Evolutionary conservation across 2,113 vertebrate species (phyloP).

Genomic region (Atrichornis clamosus): DNA sequence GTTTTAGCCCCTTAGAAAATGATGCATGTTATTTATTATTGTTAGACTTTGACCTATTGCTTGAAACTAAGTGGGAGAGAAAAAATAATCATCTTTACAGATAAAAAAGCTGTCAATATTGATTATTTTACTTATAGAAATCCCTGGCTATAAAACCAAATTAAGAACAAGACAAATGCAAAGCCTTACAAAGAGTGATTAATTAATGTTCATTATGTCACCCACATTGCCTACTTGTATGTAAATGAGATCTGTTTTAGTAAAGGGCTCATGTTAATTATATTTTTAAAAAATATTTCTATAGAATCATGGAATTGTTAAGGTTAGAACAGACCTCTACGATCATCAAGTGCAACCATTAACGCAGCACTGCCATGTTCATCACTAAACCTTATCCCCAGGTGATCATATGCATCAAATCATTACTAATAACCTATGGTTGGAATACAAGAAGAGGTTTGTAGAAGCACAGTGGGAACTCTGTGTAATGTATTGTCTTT

Average conservation of each 20-base stretch:
- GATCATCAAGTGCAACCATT: neutral
- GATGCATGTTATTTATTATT: slow-evolving; percentile 16
- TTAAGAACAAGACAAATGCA: neutral
- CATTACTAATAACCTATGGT: neutral
- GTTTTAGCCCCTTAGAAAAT: neutral
- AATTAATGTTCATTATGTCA: neutral
- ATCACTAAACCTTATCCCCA: neutral
- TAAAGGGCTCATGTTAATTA: neutral
- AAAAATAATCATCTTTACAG: neutral
- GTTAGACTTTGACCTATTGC: neutral
- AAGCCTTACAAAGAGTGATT: neutral
- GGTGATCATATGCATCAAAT: neutral
- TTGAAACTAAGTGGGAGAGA: neutral
- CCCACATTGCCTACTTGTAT: neutral
- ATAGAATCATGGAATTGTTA: neutral
- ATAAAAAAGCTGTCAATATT: neutral
- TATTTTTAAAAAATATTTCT: neutral
- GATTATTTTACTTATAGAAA: neutral
- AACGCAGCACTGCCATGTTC: neutral
- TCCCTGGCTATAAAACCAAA: neutral
- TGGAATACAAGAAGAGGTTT: neutral
- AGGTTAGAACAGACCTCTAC: neutral
- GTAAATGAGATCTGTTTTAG: neutral
- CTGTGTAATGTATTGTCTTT: neutral
- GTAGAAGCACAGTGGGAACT: neutral